phyloP scores from a whole-genome alignment of 2,888 invertebrate species.

The Melanophora roralis region DNA sequence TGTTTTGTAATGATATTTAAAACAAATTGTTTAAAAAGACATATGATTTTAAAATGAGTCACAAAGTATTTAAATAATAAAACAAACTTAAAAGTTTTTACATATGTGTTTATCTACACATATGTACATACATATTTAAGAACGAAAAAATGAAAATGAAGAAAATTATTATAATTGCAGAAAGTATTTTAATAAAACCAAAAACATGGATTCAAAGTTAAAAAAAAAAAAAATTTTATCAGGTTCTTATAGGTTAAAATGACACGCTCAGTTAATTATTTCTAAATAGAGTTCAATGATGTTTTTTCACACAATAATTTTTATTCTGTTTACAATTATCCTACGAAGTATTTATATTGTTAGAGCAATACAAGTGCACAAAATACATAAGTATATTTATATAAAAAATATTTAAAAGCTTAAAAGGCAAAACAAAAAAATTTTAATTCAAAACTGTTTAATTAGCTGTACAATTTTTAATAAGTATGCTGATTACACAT shows the following conservation, averaged over 20 bases:
- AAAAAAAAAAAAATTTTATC: conserved; percentile 6
- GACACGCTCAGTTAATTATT: not conserved
- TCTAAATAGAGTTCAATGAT: conserved; percentile 1
- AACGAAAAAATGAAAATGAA: not conserved
- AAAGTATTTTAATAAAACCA: conserved; percentile 10
- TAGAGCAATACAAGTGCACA: conserved; percentile 22
- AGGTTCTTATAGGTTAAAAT: not conserved
- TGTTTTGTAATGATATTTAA: not conserved
- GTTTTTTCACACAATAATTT: conserved; percentile 26
- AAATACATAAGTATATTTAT: not conserved
- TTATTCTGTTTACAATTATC: conserved; percentile 34
- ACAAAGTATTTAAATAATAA: not conserved
- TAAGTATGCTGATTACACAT: not conserved
- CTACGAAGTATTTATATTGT: conserved; percentile 22
- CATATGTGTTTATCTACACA: too few relatives aligned
- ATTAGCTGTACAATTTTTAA: not conserved
- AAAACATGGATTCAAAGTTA: conserved; percentile 15
- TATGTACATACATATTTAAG: too few relatives aligned
- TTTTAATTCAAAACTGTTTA: conserved; percentile 35
- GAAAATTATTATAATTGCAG: conserved; percentile 3
- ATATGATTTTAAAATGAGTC: not conserved
- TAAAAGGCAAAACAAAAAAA: conserved; percentile 5
- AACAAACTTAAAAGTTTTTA: not conserved
- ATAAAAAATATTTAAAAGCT: conserved; percentile 9
- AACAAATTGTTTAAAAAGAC: too few relatives aligned